Conservation (phyloP, 1,140 invertebrate genomes). For the Lysiphlebus fabarum region DNA sequence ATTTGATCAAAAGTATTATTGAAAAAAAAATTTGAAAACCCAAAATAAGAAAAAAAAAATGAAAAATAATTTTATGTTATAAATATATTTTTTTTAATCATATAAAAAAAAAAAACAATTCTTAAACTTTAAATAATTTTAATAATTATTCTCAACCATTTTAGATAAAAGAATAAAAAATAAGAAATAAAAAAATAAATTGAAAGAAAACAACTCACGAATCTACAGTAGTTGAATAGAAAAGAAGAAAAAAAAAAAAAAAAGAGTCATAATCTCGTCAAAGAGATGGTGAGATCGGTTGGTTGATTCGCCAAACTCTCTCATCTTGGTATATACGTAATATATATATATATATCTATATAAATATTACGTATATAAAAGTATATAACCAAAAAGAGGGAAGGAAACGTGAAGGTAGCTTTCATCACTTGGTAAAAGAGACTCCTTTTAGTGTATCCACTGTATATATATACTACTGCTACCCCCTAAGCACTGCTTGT, state of each 20-base stretch:
- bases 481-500: constrained; percentile 29
- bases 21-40: too few species aligned
- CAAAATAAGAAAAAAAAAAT: too few species aligned
- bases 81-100: too few species aligned
- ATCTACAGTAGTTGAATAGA: background rate
- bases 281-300: constrained; percentile 43
- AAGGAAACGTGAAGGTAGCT: constrained; percentile 36
- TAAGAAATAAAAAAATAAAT: background rate
- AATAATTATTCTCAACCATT: too few species aligned
- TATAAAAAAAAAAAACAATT: too few species aligned
- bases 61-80: too few species aligned
- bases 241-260: constrained; percentile 13
- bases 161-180: too few species aligned
- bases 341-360: too few species aligned
- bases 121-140: too few species aligned
- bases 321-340: constrained; percentile 15
- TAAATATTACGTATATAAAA: constrained; percentile 1
- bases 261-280: constrained; percentile 45
- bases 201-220: background rate
- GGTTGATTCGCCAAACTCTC: constrained; percentile 33
- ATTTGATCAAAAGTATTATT: too few species aligned
- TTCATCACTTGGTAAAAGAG: constrained; percentile 42
- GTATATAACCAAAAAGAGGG: constrained; percentile 23
- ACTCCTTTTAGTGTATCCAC: constrained; percentile 48
- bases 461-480: constrained; percentile 26